phyloP scores from a whole-genome alignment of 2,888 invertebrate genomes.

The Gastracanthus pulcherrimus region DNA sequence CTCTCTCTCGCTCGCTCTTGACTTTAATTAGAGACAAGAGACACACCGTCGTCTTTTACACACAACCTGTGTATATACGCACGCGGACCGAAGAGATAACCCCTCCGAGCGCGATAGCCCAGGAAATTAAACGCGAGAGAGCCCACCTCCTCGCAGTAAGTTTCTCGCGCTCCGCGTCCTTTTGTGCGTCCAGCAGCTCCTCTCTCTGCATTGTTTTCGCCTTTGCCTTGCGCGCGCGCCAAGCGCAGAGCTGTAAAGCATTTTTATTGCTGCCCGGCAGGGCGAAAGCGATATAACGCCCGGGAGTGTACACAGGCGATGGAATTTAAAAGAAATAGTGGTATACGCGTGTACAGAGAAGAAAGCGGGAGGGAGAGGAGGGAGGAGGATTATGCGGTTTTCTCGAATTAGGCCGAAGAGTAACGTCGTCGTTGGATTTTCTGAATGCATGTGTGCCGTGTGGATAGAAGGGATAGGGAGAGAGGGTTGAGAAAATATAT shows the following conservation, averaged over 20 bases:
- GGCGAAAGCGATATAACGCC: neutral
- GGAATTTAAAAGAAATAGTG: constrained; percentile 20
- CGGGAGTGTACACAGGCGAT: neutral
- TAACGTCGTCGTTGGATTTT: constrained; percentile 8
- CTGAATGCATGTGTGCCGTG: neutral
- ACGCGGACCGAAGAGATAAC: constrained; percentile 13
- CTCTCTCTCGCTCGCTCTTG: neutral
- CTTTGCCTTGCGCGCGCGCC: neutral
- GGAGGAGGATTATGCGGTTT: constrained; percentile 15
- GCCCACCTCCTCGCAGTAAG: no score
- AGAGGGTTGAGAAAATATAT: neutral
- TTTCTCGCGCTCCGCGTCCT: constrained; percentile 23
- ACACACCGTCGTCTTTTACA: neutral
- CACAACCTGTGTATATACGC: neutral
- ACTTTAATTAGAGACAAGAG: constrained; percentile 29
- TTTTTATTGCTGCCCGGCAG: constrained; percentile 39
- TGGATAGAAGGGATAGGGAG: neutral
- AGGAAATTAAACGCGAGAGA: constrained; percentile 52
- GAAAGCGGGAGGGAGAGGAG: neutral
- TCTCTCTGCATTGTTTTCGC: constrained; percentile 47
- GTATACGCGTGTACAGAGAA: no score
- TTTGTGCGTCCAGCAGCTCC: constrained; percentile 20
- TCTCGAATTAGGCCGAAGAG: constrained; percentile 32
- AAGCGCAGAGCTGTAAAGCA: constrained; percentile 55
- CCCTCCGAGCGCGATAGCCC: constrained; percentile 23